Evolutionary conservation across 2,888 invertebrate species (phyloP), one percentile per base, ranked within the genome.

Genomic region (Ophonus ardosiacus): DNA sequence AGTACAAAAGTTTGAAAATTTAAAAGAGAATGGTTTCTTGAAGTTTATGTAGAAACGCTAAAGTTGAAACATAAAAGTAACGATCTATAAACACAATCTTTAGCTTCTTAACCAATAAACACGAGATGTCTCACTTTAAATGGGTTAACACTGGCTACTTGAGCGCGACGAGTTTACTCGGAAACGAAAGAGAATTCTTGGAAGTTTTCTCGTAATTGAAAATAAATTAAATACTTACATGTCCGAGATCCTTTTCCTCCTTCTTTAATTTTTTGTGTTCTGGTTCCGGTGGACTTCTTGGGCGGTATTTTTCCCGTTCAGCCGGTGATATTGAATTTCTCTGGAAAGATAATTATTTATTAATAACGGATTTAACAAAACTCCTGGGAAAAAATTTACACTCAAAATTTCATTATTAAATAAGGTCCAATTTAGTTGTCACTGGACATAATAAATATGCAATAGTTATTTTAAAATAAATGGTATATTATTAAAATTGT

Each of bases 321-420:
- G 94, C 95, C 4, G 97, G 97, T 51, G 97, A 97, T 88, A 97
- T 95, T 83, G 97, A 97, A 89, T 95, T 95, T 89, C 96, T 93
- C 95, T 96, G 93, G 43, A 86, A 88, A 88, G 88, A 86, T 86
- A 85, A 38, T 65, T 38, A 68, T 18, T 57, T 24, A 78, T 78
- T 78, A 68, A 68, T 68, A 15, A 24, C 6, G 5, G 56, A 57
- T n/a, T 7, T 57, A 15, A 13, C 56, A 57, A 57, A 57, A 57
- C 4, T 7, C 5, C 13, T 7, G 6, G 13, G n/a, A n/a, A n/a
- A n/a, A n/a, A n/a, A n/a, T n/a, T n/a, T n/a, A n/a, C n/a, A n/a
- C n/a, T n/a, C n/a, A n/a, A n/a, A n/a, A n/a, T n/a, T n/a, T n/a
- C n/a, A n/a, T n/a, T n/a, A n/a, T n/a, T n/a, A n/a, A n/a, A n/a